Evolutionary conservation across 2,113 vertebrate genomes (phyloP).

Genomic region (Struthio camelus): DNA sequence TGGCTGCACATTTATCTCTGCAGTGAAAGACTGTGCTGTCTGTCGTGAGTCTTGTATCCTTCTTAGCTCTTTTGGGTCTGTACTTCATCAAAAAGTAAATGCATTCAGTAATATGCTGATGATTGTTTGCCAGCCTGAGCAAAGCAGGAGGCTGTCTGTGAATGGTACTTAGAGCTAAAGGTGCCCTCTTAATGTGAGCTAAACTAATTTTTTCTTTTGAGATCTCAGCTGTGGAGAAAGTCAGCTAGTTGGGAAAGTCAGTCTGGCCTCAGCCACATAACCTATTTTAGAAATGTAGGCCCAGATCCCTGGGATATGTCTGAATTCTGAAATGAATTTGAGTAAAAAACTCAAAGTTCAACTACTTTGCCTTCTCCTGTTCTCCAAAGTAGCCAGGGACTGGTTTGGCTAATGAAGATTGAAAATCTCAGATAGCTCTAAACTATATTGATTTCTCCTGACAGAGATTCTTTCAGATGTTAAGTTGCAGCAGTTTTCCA

Average conservation of each 20-base stretch:
- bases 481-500: not conserved
- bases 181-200: constrained; percentile 11
- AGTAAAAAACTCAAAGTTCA: not conserved
- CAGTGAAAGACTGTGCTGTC: not conserved
- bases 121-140: constrained; percentile 6
- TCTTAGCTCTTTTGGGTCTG: constrained; percentile 12
- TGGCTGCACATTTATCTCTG: not conserved
- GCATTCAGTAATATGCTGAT: not conserved
- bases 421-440: not conserved
- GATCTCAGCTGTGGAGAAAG: not conserved
- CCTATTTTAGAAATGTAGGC: not conserved
- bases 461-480: not conserved
- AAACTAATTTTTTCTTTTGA: not conserved
- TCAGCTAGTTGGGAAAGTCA: not conserved
- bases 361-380: not conserved
- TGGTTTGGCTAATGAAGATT: not conserved
- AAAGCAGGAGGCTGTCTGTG: not conserved
- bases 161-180: not conserved
- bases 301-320: not conserved
- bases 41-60: not conserved
- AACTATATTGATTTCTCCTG: not conserved
- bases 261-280: not conserved
- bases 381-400: not conserved
- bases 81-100: constrained; percentile 24
- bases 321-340: not conserved